Evolutionary conservation across 1,140 invertebrate genomes (phyloP).

Genomic region (Catajapyx aquilonaris): DNA sequence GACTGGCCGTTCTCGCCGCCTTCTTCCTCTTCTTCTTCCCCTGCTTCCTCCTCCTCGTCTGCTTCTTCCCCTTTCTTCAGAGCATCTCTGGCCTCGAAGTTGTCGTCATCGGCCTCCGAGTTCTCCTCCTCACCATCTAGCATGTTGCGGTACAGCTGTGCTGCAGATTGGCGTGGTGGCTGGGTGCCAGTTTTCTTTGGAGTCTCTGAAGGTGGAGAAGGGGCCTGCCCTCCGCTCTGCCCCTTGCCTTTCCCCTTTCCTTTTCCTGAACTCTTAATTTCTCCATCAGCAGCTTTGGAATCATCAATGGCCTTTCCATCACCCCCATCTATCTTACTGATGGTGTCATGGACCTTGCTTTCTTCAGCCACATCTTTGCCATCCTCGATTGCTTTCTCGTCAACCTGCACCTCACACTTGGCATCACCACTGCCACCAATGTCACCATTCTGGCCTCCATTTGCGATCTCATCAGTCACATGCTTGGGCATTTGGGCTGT

Average conservation of each 20-base stretch:
- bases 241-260: slow-evolving; percentile 7
- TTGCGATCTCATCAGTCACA: neutral
- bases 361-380: slow-evolving; percentile 2
- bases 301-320: too few relatives aligned
- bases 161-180: slow-evolving; percentile 3
- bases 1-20: slow-evolving; percentile 13
- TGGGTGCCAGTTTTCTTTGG: too few relatives aligned
- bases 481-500: neutral
- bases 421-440: slow-evolving; percentile 2
- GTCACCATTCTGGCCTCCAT: neutral
- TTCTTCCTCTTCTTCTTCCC: slow-evolving; percentile 16
- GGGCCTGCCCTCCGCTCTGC: slow-evolving; percentile 8
- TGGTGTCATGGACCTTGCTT: too few relatives aligned
- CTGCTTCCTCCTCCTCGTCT: slow-evolving; percentile 23
- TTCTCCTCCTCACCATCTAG: slow-evolving; percentile 9
- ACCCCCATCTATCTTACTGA: too few relatives aligned
- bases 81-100: slow-evolving; percentile 17
- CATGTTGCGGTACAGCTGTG: slow-evolving; percentile 15
- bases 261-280: slow-evolving; percentile 15
- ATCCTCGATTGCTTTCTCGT: slow-evolving; percentile 2
- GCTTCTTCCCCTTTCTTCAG: slow-evolving; percentile 33
- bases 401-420: slow-evolving; percentile 3
- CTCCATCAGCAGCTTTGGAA: slow-evolving; percentile 33
- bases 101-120: slow-evolving; percentile 24
- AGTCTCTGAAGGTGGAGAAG: too few relatives aligned